Evolutionary conservation across 2,113 vertebrate genomes (phyloP), one percentile per base, ranked within the genome.

Genomic region (Tetraodon nigroviridis): DNA sequence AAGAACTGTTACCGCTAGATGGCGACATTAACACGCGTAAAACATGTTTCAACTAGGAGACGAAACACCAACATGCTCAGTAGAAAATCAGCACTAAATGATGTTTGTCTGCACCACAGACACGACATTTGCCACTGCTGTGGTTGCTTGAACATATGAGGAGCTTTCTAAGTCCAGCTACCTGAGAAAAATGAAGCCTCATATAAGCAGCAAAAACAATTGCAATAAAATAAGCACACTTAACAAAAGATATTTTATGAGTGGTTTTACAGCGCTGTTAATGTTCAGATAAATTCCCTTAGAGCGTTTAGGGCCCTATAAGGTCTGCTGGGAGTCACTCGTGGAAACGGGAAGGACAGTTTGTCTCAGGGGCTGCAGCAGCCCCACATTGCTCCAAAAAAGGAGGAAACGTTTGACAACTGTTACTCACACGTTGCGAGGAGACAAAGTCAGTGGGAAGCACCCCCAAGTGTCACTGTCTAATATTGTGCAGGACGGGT

Each of bases 401-500:
- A 88, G 87, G 86, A 86, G 55, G 85, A 85, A 86, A 82, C 51
- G 47, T 71, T 75, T 63, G 53, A 48, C 17, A n/a, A n/a, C n/a
- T n/a, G n/a, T n/a, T n/a, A n/a, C n/a, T n/a, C n/a, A n/a, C n/a
- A n/a, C n/a, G n/a, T n/a, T n/a, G n/a, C n/a, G n/a, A n/a, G n/a
- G n/a, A n/a, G 65, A 67, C 61, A 57, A 47, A 67, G 47, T 44
- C 67, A 20, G 17, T 16, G 51, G 18, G 67, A 48, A 22, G 58
- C 37, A 47, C 59, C 7, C 45, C n/a, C 18, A 0, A 41, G 14
- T 19, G 45, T 20, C n/a, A 47, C 40, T 58, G 53, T 48, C 63
- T 41, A 18, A 51, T 17, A 46, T 27, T 53, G 58, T 5, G 17
- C 16, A 19, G 46, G 46, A 19, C 3, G 46, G 16, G 19, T 16